Evolutionary conservation across 2,113 vertebrate genomes (phyloP).

Genomic region (Nipponia nippon): DNA sequence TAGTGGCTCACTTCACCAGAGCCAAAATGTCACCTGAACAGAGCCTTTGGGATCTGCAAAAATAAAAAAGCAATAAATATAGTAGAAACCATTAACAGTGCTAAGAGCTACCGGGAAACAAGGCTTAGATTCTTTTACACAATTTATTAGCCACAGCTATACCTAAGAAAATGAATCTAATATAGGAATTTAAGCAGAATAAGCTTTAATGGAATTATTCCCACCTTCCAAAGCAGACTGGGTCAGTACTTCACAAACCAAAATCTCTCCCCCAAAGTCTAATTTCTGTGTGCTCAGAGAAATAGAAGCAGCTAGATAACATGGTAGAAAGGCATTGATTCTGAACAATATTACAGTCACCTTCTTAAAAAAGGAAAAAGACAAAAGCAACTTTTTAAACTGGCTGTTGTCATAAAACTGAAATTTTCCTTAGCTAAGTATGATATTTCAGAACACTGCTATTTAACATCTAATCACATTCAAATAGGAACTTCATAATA

Average conservation of each 20-base stretch:
- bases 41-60: neutral
- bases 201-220: neutral
- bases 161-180: neutral
- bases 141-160: neutral
- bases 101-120: neutral
- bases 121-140: neutral
- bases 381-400: neutral
- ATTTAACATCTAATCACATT: constrained; percentile 18
- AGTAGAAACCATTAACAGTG: neutral
- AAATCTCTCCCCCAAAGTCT: neutral
- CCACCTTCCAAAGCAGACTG: neutral
- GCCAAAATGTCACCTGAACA: neutral
- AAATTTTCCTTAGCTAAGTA: neutral
- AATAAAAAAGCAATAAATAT: neutral
- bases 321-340: neutral
- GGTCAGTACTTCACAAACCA: neutral
- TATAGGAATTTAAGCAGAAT: neutral
- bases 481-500: neutral
- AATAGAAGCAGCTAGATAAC: neutral
- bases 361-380: neutral
- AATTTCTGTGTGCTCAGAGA: neutral
- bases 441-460: neutral
- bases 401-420: neutral
- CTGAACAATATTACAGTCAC: neutral
- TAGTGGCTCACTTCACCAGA: neutral